Conservation (phyloP, 2,888 invertebrate species). For the Lampropteryx suffumata region DNA sequence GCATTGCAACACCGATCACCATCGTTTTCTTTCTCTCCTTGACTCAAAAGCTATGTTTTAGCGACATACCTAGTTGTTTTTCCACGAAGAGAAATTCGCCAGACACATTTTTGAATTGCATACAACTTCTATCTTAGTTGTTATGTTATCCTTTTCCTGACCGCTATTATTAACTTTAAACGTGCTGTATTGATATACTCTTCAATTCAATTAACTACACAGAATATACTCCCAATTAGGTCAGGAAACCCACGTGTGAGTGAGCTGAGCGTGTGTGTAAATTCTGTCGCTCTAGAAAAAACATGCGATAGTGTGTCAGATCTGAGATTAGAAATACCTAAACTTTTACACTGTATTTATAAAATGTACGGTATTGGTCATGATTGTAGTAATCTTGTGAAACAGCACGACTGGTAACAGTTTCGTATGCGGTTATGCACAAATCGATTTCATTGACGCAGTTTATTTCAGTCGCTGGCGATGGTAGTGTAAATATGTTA, state of each 20-base stretch:
- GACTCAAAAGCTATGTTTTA: constrained; percentile 49
- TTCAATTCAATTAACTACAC: no score
- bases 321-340: constrained; percentile 5
- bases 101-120: neutral
- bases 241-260: constrained; percentile 17
- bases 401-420: constrained; percentile 15
- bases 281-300: constrained; percentile 8
- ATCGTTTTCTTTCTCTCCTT: constrained; percentile 74
- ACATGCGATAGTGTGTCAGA: constrained; percentile 8
- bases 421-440: constrained; percentile 35
- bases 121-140: neutral
- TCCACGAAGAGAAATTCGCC: constrained; percentile 15
- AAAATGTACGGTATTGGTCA: no score
- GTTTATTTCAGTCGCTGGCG: constrained; percentile 53
- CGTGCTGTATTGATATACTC: neutral
- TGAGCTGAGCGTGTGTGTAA: constrained; percentile 1
- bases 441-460: constrained; percentile 56
- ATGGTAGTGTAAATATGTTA: no score
- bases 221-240: constrained; percentile 6
- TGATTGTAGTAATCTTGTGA: neutral
- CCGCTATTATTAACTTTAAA: neutral
- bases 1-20: constrained; percentile 70
- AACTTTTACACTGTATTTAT: no score
- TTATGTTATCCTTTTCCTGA: constrained; percentile 2
- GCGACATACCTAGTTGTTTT: constrained; percentile 32